A percentile compares a stretch with the other conserved stretches of the same genome.
phyloP scores from a whole-genome alignment of 2,888 invertebrate genomes.

The Abrostola tripartita region DNA sequence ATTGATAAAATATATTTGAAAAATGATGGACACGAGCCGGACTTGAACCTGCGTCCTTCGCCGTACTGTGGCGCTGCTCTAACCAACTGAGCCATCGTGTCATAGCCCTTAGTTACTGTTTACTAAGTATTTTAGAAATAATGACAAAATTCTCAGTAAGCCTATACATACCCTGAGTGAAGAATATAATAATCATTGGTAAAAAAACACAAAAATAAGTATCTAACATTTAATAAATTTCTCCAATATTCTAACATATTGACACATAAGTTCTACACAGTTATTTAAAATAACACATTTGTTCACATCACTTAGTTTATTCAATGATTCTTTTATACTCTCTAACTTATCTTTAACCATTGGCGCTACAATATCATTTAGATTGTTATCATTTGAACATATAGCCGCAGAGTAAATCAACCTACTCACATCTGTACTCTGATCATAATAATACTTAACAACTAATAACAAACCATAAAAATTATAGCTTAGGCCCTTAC shows the following conservation, averaged over 20 bases:
- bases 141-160: too few species aligned
- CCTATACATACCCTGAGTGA: too few species aligned
- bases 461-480: slow-evolving; percentile 86
- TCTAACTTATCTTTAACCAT: slow-evolving; percentile 73
- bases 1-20: too few species aligned
- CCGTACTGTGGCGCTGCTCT: too few species aligned
- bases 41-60: too few species aligned
- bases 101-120: too few species aligned
- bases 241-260: slow-evolving; percentile 83
- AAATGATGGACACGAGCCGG: too few species aligned
- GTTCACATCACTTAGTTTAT: slow-evolving; percentile 68
- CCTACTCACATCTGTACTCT: slow-evolving; percentile 77
- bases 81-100: too few species aligned
- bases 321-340: slow-evolving; percentile 70
- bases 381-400: slow-evolving; percentile 75
- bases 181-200: too few species aligned
- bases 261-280: slow-evolving; percentile 82
- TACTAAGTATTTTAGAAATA: too few species aligned
- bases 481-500: slow-evolving; percentile 90
- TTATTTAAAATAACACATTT: slow-evolving; percentile 77
- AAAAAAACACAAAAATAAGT: slow-evolving; percentile 14
- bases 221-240: slow-evolving; percentile 86
- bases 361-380: slow-evolving; percentile 78
- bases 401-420: slow-evolving; percentile 83
- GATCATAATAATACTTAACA: slow-evolving; percentile 80